phyloP scores from a whole-genome alignment of 2,113 vertebrate species.

The Reinhardtius hippoglossoides region DNA sequence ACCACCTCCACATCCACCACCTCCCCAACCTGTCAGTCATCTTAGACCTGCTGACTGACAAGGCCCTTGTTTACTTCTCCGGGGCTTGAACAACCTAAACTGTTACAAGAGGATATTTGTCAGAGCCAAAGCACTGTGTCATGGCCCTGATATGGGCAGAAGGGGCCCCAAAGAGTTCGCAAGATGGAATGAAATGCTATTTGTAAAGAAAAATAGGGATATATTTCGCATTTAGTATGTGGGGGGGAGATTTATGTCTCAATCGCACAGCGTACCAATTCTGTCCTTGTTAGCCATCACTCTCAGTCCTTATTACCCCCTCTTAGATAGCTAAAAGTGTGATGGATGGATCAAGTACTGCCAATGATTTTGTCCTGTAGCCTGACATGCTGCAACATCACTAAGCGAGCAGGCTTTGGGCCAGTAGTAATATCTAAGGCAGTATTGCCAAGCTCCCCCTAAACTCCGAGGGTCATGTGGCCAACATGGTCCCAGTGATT shows the following conservation, averaged over 20 bases:
- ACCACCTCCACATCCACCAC: constrained; percentile 20
- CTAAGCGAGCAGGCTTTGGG: background rate
- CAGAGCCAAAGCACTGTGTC: constrained; percentile 42
- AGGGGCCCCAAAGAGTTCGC: constrained; percentile 10
- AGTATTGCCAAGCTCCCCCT: background rate
- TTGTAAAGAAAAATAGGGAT: background rate
- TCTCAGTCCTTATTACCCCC: constrained; percentile 9
- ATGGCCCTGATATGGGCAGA: constrained; percentile 11
- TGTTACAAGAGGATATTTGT: constrained; percentile 50
- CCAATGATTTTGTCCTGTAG: constrained; percentile 52
- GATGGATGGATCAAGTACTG: constrained; percentile 49
- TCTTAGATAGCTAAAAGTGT: constrained; percentile 32
- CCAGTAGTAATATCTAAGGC: background rate
- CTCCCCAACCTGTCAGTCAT: constrained; percentile 57
- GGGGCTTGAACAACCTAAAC: constrained; percentile 43
- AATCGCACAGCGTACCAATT: constrained; percentile 16
- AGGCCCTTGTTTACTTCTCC: constrained; percentile 60
- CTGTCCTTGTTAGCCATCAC: constrained; percentile 26
- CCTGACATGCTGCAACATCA: constrained; percentile 36
- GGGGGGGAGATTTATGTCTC: constrained; percentile 25
- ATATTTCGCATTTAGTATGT: constrained; percentile 2
- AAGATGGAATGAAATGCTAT: constrained; percentile 22
- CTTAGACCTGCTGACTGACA: constrained; percentile 66
- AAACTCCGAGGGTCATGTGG: constrained; percentile 28
- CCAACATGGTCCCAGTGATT: constrained; percentile 38